These are phyloP conservation scores for Andrena trimmerana DNA, from an alignment of 2,888 invertebrate genomes.

Conservation along the genomic window DNA sequence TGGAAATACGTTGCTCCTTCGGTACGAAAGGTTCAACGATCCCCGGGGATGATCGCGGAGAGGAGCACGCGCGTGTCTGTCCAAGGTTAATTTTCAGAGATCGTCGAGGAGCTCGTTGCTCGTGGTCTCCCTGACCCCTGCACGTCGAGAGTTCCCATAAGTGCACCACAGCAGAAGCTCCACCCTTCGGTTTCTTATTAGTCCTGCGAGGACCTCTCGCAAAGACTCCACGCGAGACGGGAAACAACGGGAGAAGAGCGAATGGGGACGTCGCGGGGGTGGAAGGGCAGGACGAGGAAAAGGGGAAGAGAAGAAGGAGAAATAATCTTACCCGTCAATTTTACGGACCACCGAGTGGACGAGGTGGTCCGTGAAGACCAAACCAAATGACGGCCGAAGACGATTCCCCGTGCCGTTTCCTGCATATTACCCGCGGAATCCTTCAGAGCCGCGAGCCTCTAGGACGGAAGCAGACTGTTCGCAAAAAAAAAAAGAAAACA, in stretches of 20 bases:
- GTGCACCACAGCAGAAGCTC: conserved; percentile 44
- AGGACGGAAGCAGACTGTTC: neutral
- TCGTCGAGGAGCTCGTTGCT: conserved; percentile 22
- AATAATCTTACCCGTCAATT: conserved; percentile 78
- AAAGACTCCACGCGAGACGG: conserved; percentile 37
- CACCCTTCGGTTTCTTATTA: conserved; percentile 66
- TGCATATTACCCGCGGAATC: conserved; percentile 64
- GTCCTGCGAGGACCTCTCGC: conserved; percentile 46
- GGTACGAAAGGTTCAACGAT: conserved; percentile 16
- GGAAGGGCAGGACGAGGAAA: neutral
- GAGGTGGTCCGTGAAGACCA: conserved; percentile 72
- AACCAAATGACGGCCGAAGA: conserved; percentile 70
- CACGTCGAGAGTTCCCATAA: conserved; percentile 54
- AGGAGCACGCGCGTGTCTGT: neutral
- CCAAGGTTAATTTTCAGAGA: conserved; percentile 58
- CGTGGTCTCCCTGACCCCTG: neutral
- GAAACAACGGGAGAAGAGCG: conserved; percentile 35
- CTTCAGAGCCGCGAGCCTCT: conserved; percentile 22
- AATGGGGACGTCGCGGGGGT: neutral
- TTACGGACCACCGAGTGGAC: conserved; percentile 75
- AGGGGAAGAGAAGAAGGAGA: conserved; percentile 47
- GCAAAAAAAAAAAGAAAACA: conserved; percentile 2
- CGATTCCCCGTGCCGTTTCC: conserved; percentile 43
- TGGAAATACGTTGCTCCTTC: conserved; percentile 18
- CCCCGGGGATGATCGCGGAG: neutral